Conservation (phyloP, 2,113 vertebrate genomes). For the Galeopterus variegatus region DNA sequence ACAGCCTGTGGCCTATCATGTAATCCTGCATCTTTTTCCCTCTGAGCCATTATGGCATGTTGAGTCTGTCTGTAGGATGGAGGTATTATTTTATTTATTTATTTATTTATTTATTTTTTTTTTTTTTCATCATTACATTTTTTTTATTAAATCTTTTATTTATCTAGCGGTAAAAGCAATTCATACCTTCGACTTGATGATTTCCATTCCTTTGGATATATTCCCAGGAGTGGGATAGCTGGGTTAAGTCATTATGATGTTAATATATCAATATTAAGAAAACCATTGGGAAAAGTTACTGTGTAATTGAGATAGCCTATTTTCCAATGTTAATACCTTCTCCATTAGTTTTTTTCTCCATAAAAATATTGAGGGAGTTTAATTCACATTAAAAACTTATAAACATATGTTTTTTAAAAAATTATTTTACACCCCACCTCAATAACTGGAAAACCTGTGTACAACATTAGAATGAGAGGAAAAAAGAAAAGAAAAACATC, state of each 20-base stretch:
- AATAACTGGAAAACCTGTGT: constrained; percentile 36
- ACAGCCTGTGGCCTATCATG: constrained; percentile 63
- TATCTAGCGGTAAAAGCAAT: too few species aligned
- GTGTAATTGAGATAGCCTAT: constrained; percentile 76
- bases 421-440: neutral
- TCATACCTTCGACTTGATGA: too few species aligned
- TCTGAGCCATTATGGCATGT: constrained; percentile 34
- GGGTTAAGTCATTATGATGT: constrained; percentile 78
- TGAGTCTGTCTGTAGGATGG: constrained; percentile 71
- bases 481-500: constrained; percentile 57
- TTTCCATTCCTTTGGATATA: too few species aligned
- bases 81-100: constrained; percentile 83
- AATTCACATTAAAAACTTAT: constrained; percentile 51
- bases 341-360: constrained; percentile 69
- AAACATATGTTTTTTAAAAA: constrained; percentile 67
- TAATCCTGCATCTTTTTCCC: constrained; percentile 61
- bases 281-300: constrained; percentile 71
- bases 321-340: constrained; percentile 79
- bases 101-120: too few species aligned
- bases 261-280: constrained; percentile 83
- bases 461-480: constrained; percentile 28
- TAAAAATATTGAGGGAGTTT: constrained; percentile 70
- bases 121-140: too few species aligned
- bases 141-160: too few species aligned
- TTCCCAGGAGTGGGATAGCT: too few species aligned